Evolutionary conservation across 2,888 invertebrate species (phyloP).

Genomic region (Microlaimidae sp.): DNA sequence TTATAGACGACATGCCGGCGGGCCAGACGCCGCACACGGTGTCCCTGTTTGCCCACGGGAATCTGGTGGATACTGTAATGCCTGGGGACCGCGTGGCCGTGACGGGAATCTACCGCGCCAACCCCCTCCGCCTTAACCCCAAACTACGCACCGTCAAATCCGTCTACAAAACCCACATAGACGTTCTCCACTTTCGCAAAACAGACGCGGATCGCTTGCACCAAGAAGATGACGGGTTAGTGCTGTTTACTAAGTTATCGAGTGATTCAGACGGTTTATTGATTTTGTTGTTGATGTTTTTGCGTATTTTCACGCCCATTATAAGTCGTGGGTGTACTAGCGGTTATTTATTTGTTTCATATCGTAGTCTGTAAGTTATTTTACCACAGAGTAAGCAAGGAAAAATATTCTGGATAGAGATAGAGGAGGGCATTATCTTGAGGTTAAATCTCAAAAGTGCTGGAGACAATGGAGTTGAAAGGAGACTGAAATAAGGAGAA

Average conservation of each 20-base stretch:
- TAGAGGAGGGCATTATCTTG: too few species aligned
- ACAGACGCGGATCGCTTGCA: slow-evolving; percentile 66
- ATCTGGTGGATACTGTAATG: slow-evolving; percentile 73
- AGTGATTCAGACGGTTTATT: too few species aligned
- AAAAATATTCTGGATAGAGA: background rate
- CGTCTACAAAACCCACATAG: slow-evolving; percentile 83
- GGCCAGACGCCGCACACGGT: slow-evolving; percentile 97
- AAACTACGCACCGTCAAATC: slow-evolving; percentile 64
- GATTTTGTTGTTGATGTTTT: too few species aligned
- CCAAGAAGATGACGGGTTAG: slow-evolving; percentile 68
- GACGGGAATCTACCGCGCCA: slow-evolving; percentile 85
- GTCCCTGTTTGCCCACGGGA: slow-evolving; percentile 73
- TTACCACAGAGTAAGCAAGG: background rate
- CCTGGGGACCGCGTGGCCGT: slow-evolving; percentile 76
- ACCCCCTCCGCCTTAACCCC: slow-evolving; percentile 63
- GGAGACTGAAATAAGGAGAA: too few species aligned
- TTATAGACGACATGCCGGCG: slow-evolving; percentile 86
- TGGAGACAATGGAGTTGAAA: too few species aligned
- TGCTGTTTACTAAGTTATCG: too few species aligned
- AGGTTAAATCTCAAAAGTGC: too few species aligned
- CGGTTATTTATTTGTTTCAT: too few species aligned
- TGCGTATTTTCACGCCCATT: too few species aligned
- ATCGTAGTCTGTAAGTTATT: too few species aligned
- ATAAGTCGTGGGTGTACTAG: too few species aligned
- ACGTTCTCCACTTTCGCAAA: slow-evolving; percentile 85